A percentile compares a stretch with the other conserved stretches of the same genome.
Conservation (phyloP, 2,888 invertebrate genomes). For the Pteria penguin region DNA sequence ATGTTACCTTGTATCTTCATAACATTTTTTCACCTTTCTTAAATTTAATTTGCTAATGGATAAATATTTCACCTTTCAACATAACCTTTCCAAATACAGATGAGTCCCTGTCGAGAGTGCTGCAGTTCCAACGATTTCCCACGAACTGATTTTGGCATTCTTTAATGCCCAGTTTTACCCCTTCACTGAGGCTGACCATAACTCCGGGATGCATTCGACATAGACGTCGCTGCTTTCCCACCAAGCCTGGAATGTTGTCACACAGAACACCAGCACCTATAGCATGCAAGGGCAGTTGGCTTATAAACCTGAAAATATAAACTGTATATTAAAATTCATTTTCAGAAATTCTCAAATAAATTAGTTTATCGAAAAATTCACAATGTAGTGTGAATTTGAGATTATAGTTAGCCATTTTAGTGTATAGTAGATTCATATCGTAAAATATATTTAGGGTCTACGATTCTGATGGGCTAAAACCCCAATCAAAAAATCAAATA, state of each 20-base stretch:
- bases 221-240: conserved; percentile 77
- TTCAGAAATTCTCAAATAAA: too few relatives aligned
- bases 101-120: conserved; percentile 76
- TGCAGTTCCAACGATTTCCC: conserved; percentile 79
- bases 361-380: too few relatives aligned
- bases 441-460: too few relatives aligned
- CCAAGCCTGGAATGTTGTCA: conserved; percentile 80
- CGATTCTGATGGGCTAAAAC: too few relatives aligned
- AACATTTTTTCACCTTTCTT: too few relatives aligned
- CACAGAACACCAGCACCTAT: conserved; percentile 78
- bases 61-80: conserved; percentile 75
- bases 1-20: too few relatives aligned
- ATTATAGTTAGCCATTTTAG: too few relatives aligned
- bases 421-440: too few relatives aligned
- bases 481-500: too few relatives aligned
- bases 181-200: conserved; percentile 78
- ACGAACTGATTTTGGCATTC: conserved; percentile 80
- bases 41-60: not conserved
- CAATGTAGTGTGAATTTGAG: too few relatives aligned
- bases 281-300: conserved; percentile 76
- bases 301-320: conserved; percentile 75
- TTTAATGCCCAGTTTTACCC: conserved; percentile 77
- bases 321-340: not conserved
- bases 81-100: conserved; percentile 80
- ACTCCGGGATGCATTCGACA: conserved; percentile 79